These are phyloP conservation scores for Procambarus virginalis DNA, from an alignment of 1,140 invertebrate genomes.

Conservation along the genomic window DNA sequence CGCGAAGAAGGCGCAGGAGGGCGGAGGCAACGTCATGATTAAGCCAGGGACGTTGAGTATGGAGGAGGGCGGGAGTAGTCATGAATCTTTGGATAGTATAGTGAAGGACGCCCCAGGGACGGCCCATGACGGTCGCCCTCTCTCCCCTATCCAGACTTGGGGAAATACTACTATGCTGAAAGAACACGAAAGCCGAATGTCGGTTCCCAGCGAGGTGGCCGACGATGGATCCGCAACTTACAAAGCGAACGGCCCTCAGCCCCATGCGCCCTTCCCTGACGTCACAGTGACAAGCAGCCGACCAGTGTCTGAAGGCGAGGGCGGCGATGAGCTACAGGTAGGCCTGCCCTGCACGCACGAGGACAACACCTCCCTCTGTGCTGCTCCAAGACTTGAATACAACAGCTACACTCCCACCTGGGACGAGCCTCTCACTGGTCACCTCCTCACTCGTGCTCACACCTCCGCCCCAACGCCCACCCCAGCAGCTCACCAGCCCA, in stretches of 20 bases:
- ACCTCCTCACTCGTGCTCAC: constrained; percentile 54
- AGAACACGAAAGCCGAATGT: constrained; percentile 36
- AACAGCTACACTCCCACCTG: constrained; percentile 54
- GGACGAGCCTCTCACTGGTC: constrained; percentile 69
- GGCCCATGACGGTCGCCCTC: constrained; percentile 72
- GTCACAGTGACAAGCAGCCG: constrained; percentile 68
- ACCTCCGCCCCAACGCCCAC: constrained; percentile 25
- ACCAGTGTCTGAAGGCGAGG: constrained; percentile 3
- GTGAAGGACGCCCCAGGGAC: constrained; percentile 39
- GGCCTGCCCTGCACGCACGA: constrained; percentile 48
- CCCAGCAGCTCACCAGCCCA: constrained; percentile 32
- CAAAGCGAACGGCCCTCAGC: constrained; percentile 71
- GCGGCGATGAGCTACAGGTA: constrained; percentile 15
- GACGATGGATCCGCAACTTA: constrained; percentile 28
- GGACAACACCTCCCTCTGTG: constrained; percentile 37
- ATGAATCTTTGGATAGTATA: constrained; percentile 56
- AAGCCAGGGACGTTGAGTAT: constrained; percentile 45
- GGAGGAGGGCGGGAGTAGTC: constrained; percentile 45
- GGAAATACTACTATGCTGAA: constrained; percentile 75
- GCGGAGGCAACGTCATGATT: constrained; percentile 40
- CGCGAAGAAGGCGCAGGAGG: constrained; percentile 38
- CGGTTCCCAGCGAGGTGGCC: constrained; percentile 42
- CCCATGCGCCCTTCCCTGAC: constrained; percentile 65
- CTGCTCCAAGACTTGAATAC: constrained; percentile 54
- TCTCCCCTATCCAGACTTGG: constrained; percentile 78